phyloP scores from a whole-genome alignment of 2,888 invertebrate genomes.

The Parapristionchus giblindavisi region DNA sequence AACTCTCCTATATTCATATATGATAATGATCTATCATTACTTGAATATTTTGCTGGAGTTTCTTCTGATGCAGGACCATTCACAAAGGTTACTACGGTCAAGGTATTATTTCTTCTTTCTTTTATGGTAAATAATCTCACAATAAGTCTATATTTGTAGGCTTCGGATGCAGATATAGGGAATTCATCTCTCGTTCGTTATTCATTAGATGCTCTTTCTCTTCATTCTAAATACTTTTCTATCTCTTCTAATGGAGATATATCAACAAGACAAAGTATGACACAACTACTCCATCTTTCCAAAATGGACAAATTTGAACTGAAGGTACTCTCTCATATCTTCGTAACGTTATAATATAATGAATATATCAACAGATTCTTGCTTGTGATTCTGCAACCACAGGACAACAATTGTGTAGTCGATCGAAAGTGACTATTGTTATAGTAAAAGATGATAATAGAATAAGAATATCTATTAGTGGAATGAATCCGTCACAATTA shows the following conservation, averaged over 20 bases:
- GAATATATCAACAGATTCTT: slow-evolving; percentile 48
- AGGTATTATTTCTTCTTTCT: slow-evolving; percentile 44
- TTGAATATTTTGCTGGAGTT: slow-evolving; percentile 65
- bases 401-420: slow-evolving; percentile 60
- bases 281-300: slow-evolving; percentile 48
- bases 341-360: neutral
- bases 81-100: slow-evolving; percentile 59
- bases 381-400: slow-evolving; percentile 65
- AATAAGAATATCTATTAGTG: slow-evolving; percentile 62
- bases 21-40: slow-evolving; percentile 57
- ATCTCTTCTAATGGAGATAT: slow-evolving; percentile 62
- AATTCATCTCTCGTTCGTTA: slow-evolving; percentile 85
- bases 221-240: slow-evolving; percentile 65
- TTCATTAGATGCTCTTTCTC: slow-evolving; percentile 73
- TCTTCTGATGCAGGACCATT: slow-evolving; percentile 57
- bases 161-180: slow-evolving; percentile 86
- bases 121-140: neutral
- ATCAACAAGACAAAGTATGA: slow-evolving; percentile 61
- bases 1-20: slow-evolving; percentile 87
- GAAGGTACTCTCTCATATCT: slow-evolving; percentile 22
- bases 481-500: slow-evolving; percentile 61
- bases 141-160: slow-evolving; percentile 74
- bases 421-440: slow-evolving; percentile 62
- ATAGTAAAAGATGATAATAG: slow-evolving; percentile 61
- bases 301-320: slow-evolving; percentile 34